A percentile compares a stretch with the other conserved stretches of the same genome.
Conservation (phyloP, 1,140 invertebrate species). For the Papilio dardanus region DNA sequence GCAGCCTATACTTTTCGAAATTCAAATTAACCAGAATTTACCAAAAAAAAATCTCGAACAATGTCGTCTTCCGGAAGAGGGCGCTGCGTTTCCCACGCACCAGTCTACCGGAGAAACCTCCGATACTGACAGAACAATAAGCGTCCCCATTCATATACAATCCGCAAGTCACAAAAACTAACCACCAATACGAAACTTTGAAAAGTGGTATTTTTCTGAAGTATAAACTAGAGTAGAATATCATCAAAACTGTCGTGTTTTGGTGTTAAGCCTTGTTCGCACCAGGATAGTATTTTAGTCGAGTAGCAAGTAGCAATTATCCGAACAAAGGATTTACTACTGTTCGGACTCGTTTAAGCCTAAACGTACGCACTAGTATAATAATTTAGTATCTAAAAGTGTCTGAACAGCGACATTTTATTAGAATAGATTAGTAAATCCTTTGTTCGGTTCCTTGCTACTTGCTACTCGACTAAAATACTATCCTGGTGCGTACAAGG, state of each 20-base stretch:
- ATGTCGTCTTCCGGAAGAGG: conserved; percentile 53
- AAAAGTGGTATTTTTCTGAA: not conserved
- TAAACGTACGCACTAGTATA: too few relatives aligned
- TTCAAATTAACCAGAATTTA: not conserved
- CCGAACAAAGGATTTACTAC: too few relatives aligned
- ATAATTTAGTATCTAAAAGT: too few relatives aligned
- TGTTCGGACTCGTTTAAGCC: too few relatives aligned
- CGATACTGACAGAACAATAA: conserved; percentile 63
- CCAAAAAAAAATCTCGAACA: conserved; percentile 40
- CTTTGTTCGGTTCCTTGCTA: too few relatives aligned
- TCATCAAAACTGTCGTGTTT: not conserved
- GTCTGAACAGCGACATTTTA: too few relatives aligned
- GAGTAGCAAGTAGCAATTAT: too few relatives aligned
- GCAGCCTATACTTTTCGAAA: not conserved
- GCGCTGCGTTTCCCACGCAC: conserved; percentile 54
- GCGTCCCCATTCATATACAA: conserved; percentile 44
- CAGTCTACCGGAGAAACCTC: conserved; percentile 37
- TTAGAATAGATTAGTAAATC: too few relatives aligned
- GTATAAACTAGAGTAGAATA: not conserved
- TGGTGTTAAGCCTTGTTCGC: not conserved
- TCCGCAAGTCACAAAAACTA: conserved; percentile 44
- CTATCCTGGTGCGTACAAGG: too few relatives aligned
- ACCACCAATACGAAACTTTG: conserved; percentile 6
- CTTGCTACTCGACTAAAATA: too few relatives aligned
- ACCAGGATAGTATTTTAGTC: too few relatives aligned